These are phyloP conservation scores for Oppia nitens DNA, from an alignment of 1,140 invertebrate genomes.

Conservation along the genomic window DNA sequence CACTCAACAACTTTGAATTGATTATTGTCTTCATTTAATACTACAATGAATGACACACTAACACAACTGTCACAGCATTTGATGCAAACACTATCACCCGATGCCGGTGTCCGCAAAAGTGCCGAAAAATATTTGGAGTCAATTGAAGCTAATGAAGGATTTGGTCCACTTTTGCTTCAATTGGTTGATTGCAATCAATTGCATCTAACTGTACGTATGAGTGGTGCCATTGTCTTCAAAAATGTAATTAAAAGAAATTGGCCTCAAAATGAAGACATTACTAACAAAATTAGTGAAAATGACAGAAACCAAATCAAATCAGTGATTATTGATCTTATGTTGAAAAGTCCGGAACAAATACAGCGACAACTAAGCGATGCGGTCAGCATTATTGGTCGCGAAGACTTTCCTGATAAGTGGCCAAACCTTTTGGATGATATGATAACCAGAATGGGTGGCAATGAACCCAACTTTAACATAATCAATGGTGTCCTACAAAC, in stretches of 20 bases:
- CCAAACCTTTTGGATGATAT: constrained; percentile 48
- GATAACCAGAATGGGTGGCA: constrained; percentile 32
- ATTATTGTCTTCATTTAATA: too few species aligned
- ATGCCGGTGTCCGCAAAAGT: constrained; percentile 55
- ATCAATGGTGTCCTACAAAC: constrained; percentile 89
- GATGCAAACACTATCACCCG: constrained; percentile 69
- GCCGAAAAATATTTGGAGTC: constrained; percentile 84
- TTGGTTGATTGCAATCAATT: constrained; percentile 58
- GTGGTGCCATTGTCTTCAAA: constrained; percentile 83
- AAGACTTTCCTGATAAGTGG: constrained; percentile 91
- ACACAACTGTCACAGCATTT: constrained; percentile 60
- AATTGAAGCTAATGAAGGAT: constrained; percentile 77
- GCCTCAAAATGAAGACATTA: constrained; percentile 42
- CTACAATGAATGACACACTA: constrained; percentile 63
- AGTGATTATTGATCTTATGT: constrained; percentile 77
- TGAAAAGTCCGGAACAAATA: constrained; percentile 68
- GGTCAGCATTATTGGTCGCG: constrained; percentile 79
- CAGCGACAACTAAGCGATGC: constrained; percentile 91
- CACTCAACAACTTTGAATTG: too few species aligned
- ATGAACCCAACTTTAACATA: constrained; percentile 61
- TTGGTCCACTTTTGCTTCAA: constrained; percentile 64
- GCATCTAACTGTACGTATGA: constrained; percentile 57
- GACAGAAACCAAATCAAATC: constrained; percentile 65
- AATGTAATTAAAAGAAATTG: constrained; percentile 93
- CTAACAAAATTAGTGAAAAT: constrained; percentile 57